Evolutionary conservation across 2,888 invertebrate species (phyloP).

Genomic region (Pseudococcus viburni): DNA sequence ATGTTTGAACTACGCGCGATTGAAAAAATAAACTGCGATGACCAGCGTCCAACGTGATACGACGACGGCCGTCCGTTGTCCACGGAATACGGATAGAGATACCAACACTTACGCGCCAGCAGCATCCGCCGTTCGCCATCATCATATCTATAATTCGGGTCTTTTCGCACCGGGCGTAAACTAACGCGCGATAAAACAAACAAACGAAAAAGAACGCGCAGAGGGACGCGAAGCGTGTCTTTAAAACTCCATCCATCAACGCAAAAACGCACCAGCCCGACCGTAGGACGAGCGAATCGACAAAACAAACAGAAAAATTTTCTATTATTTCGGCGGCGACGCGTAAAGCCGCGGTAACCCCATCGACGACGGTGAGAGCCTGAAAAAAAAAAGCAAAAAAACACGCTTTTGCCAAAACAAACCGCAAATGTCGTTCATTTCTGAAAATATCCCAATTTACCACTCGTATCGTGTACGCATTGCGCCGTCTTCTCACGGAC

Average conservation of each 20-base stretch:
- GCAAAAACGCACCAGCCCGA: neutral
- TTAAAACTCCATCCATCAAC: neutral
- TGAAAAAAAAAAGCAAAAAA: neutral
- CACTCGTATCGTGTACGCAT: neutral
- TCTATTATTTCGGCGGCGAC: neutral
- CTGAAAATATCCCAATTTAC: constrained; percentile 8
- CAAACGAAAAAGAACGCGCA: too few relatives aligned
- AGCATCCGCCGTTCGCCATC: too few relatives aligned
- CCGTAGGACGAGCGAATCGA: neutral
- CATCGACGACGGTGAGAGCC: neutral
- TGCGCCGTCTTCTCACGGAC: neutral
- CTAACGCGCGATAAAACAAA: too few relatives aligned
- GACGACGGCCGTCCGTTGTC: too few relatives aligned
- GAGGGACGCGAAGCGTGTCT: too few relatives aligned
- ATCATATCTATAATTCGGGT: too few relatives aligned
- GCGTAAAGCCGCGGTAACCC: neutral
- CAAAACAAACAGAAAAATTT: neutral
- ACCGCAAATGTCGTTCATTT: constrained; percentile 6
- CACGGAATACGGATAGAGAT: too few relatives aligned
- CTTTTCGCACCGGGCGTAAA: too few relatives aligned
- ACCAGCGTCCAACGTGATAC: too few relatives aligned
- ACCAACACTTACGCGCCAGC: too few relatives aligned
- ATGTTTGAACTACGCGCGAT: too few relatives aligned
- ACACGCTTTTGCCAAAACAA: neutral
- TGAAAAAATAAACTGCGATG: too few relatives aligned